Conservation (phyloP, 2,113 vertebrate genomes). For the Hipposideros armiger region DNA sequence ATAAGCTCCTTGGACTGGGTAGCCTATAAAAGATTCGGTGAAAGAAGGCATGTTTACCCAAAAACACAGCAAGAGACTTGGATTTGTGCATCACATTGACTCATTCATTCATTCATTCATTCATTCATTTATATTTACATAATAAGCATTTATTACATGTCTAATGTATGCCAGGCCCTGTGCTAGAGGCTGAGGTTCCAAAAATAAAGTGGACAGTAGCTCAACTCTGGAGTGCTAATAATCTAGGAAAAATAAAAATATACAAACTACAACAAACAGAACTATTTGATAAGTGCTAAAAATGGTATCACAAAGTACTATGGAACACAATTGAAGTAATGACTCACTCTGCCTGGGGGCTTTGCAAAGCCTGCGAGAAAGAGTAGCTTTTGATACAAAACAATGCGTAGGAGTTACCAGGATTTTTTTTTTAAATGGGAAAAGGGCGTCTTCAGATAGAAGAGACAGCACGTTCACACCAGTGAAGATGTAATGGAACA, state of each 20-base stretch:
- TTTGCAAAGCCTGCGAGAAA: conserved; percentile 47
- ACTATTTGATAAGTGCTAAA: conserved; percentile 17
- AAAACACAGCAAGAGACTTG: neutral
- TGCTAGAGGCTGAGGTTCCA: neutral
- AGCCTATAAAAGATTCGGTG: neutral
- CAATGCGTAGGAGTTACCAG: conserved; percentile 72
- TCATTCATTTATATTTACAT: neutral
- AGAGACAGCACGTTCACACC: conserved; percentile 75
- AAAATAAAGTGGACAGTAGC: neutral
- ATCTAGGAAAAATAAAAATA: conserved; percentile 17
- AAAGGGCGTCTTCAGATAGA: conserved; percentile 78
- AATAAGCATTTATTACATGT: neutral
- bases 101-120: neutral
- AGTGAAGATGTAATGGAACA: conserved; percentile 67
- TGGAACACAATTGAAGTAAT: conserved; percentile 15
- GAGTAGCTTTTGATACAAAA: conserved; percentile 54
- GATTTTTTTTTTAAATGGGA: conserved; percentile 58
- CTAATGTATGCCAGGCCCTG: neutral
- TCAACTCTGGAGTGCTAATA: neutral
- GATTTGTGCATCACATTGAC: neutral
- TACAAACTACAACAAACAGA: neutral
- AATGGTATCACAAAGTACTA: neutral
- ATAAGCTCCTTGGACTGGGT: neutral
- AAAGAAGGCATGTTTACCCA: neutral
- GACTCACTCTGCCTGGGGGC: conserved; percentile 24